Base-by-base conservation (phyloP, 2,113 vertebrate genomes). In the Trachemys scripta region DNA sequence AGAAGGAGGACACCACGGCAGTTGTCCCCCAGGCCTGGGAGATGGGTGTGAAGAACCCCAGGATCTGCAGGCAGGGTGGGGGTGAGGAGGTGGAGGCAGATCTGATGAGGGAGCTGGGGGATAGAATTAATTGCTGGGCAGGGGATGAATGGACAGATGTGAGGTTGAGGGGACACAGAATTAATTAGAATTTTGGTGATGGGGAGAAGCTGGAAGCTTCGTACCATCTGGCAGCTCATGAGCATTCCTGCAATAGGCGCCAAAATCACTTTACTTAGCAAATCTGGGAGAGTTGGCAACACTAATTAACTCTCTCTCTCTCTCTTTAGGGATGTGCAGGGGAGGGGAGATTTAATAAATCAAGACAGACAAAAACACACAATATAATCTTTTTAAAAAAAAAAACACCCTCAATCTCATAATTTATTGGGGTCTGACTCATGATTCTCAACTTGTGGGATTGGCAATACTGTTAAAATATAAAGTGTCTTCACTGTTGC, bases 371-470 rank as follows among this genome's bases (percentile, higher is more conserved):
- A 17, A 83, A 75, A 91, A 80, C 87, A 12, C 14, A 51, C 65
- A 69, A 17, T 69, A 10, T 38, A 69, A n/a, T 59, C 57, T 54
- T n/a, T 62, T 3, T 6, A 45, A 50, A 50, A 14, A n/a, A 20
- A 9, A 38, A n/a, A 45, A 29, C 57, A 87, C 29, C 0, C 0
- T 82, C 13, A 9, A 72, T 84, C 20, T 90, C 62, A 2, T 8
- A 29, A 86, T 75, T 96, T 89, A 49, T 38, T 93, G 56, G 56
- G 53, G 90, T 94, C 82, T 83, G 49, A 85, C 35, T 91, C 89
- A 17, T 69, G 10, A 76, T 76, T 54, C 38, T 56, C 24, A 69
- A 69, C 4, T 29, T 84, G 31, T 42, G 94, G 38, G 76, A 87
- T 42, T 27, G 87, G 87, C 87, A 82, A 27, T 2, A 1, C 8